Evolutionary conservation across 2,888 invertebrate species (phyloP), one percentile per base, ranked within the genome.

Genomic region (Dicycla oo): DNA sequence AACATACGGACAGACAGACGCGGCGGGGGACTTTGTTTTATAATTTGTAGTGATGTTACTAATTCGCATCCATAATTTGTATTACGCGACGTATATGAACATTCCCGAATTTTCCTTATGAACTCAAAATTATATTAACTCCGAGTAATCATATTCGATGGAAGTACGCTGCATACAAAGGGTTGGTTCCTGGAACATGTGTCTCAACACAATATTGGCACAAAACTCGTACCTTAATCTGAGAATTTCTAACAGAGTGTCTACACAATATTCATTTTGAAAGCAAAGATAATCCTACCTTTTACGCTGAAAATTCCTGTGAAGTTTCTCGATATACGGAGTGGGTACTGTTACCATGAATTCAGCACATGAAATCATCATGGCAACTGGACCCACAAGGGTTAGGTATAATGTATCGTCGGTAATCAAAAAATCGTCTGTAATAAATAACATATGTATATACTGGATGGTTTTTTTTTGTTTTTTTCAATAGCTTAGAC

Each of bases 111-210:
- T 30, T 43, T 60, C 23, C 38, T 15, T 26, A 11, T 18, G 8
- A 20, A 23, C 53, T 69, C 26, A 10, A 69, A 53, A 30, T 49
- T 3, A 49, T 38, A 11, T 26, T 26, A 47, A 23, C 51, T 43
- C 26, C 3, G 45, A 38, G n/a, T 45, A 43, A 69, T 38, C 34
- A 11, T 61, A 18, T 69, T 61, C 13, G 15, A 7, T 15, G 23
- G 11, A 23, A 54, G 7, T 34, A 23, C 15, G 26, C 26, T 61
- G 11, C 20, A 62, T 40, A 49, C n/a, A 70, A 38, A 61, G 61
- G 54, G 61, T 62, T 80, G 15, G 11, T 43, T 79, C 40, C 7
- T 18, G 26, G 45, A 66, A 54, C n/a, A 2, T 20, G 26, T 18
- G 30, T 26, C 45, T 63, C 13, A 76, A 69, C 34, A 34, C 34